Conservation (phyloP, 30 jellyfish, hydroid and myxozoan genomes). For the Pseudorhiza aurosa region DNA sequence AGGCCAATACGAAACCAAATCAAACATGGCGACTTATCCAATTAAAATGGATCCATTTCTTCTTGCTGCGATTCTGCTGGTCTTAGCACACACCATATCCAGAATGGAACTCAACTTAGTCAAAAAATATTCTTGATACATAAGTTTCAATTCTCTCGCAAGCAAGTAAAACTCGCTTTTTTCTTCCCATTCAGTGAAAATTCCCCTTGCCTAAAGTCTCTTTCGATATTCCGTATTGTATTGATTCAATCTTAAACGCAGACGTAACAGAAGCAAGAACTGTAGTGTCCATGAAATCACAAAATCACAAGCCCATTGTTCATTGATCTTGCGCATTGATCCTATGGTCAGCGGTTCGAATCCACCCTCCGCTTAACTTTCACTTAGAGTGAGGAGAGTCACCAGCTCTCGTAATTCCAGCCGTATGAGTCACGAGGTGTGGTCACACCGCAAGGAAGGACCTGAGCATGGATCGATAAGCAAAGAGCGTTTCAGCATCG, state of each 20-base stretch:
- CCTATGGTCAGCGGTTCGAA: no score
- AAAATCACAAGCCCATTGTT: background rate
- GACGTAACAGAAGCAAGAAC: conserved; percentile 1
- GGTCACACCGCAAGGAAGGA: no score
- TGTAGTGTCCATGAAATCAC: background rate
- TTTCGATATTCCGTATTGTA: background rate
- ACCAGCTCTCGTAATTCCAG: no score
- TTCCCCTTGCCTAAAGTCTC: background rate
- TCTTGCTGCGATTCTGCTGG: background rate
- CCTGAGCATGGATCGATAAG: no score
- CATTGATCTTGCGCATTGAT: no score
- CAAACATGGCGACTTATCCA: background rate
- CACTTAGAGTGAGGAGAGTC: no score
- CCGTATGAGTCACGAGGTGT: no score
- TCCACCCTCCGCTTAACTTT: no score
- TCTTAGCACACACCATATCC: background rate
- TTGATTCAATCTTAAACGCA: background rate
- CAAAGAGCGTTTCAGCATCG: no score
- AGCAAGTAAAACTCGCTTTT: no score
- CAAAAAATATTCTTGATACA: background rate
- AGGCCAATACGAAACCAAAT: background rate
- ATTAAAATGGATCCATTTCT: background rate
- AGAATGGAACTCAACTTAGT: background rate
- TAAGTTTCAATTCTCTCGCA: background rate
- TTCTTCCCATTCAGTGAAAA: background rate